phyloP scores from a whole-genome alignment of 2,113 vertebrate genomes.

The Hyperoodon ampullatus region DNA sequence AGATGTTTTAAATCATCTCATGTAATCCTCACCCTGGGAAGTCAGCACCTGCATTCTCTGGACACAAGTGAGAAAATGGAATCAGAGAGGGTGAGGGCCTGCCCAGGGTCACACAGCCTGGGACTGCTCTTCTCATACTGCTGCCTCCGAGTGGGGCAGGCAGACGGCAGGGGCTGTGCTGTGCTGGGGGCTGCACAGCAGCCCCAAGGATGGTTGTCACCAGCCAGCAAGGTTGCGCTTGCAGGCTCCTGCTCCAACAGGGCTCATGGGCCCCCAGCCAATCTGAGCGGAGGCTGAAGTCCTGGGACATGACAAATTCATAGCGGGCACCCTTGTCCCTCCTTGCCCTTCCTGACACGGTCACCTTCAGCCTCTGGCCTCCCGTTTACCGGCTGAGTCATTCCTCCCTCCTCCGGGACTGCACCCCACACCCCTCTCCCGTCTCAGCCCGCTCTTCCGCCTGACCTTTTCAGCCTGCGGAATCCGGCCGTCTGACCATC shows the following conservation, averaged over 20 bases:
- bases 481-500: not conserved
- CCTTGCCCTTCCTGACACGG: not conserved
- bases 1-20: not conserved
- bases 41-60: not conserved
- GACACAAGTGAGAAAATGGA: not conserved
- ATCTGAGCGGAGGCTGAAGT: not conserved
- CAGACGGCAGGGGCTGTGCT: no score
- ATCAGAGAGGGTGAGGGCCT: not conserved
- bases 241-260: no score
- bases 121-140: not conserved
- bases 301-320: not conserved
- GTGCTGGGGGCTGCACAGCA: not conserved
- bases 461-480: not conserved
- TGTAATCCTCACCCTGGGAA: not conserved
- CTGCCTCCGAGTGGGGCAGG: no score
- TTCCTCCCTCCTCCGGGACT: not conserved
- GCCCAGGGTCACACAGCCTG: not conserved
- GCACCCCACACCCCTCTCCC: not conserved
- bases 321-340: fast-evolving
- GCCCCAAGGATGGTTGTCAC: fast-evolving
- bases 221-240: not conserved
- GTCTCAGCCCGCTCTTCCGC: not conserved
- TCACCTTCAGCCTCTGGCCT: not conserved
- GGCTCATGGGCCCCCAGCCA: no score
- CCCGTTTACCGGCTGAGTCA: not conserved